phyloP scores from a whole-genome alignment of 2,113 vertebrate species.

The Macrotus californicus region DNA sequence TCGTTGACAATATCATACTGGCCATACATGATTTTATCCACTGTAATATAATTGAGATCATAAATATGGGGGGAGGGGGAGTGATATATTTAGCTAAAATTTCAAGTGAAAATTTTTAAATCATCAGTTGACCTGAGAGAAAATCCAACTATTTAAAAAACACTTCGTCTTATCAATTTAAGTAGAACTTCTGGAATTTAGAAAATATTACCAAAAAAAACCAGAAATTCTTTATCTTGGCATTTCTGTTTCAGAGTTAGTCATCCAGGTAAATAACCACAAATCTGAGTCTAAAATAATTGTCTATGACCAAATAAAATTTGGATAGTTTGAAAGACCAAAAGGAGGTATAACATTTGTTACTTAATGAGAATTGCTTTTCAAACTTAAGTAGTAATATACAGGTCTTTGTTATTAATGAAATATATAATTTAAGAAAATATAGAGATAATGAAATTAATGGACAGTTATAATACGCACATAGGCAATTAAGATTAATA shows the following conservation, averaged over 20 bases:
- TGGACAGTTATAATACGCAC: background rate
- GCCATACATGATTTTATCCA: background rate
- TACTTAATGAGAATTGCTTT: background rate
- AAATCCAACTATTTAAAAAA: background rate
- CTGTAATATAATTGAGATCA: background rate
- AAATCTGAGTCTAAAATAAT: background rate
- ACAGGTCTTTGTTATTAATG: background rate
- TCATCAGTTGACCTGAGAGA: background rate
- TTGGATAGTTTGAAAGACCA: background rate
- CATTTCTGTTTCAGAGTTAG: background rate
- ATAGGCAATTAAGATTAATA: background rate
- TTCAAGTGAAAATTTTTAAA: background rate
- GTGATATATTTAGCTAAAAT: background rate
- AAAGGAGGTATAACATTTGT: background rate
- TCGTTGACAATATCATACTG: background rate
- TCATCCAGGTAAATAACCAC: background rate
- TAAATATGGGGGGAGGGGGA: background rate
- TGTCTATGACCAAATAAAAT: background rate
- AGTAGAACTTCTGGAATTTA: background rate
- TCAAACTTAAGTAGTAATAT: background rate
- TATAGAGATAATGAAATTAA: background rate
- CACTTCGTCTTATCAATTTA: background rate
- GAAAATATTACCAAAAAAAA: background rate
- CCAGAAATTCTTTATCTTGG: background rate
- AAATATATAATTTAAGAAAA: background rate